These are phyloP conservation scores for Lasioglossum villosulum DNA, from an alignment of 2,888 invertebrate species.

Conservation along the genomic window DNA sequence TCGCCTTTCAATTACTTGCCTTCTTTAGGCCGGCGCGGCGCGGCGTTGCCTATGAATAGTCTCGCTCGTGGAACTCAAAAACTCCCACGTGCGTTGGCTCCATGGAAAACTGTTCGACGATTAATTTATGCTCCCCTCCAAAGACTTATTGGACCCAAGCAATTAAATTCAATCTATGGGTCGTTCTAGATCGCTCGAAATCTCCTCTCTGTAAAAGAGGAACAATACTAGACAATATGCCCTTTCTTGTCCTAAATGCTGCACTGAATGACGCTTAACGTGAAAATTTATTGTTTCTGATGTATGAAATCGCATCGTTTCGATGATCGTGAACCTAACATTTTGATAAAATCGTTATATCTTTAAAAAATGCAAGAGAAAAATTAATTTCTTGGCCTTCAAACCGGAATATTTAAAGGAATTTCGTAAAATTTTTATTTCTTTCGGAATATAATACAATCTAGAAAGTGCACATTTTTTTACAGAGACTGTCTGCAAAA, in stretches of 20 bases:
- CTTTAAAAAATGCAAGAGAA: not conserved
- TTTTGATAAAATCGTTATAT: not conserved
- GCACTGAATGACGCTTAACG: not conserved
- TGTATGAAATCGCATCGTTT: not conserved
- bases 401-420: not conserved
- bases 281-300: not conserved
- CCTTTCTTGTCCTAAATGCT: not conserved
- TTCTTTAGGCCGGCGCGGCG: not conserved
- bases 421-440: not conserved
- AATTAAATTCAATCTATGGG: not conserved
- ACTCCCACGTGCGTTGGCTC: not conserved
- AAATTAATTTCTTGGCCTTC: too few relatives aligned
- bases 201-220: not conserved
- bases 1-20: conserved; percentile 42
- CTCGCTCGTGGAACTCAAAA: conserved; percentile 3
- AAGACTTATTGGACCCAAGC: not conserved
- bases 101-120: conserved; percentile 4
- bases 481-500: not conserved
- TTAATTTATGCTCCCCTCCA: conserved; percentile 13
- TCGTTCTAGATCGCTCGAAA: not conserved
- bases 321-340: too few relatives aligned
- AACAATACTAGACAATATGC: not conserved
- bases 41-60: conserved; percentile 15
- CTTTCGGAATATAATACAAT: not conserved
- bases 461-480: not conserved